Base-by-base conservation (phyloP, 2,797 vertebrate species). In the Labroides dimidiatus region DNA sequence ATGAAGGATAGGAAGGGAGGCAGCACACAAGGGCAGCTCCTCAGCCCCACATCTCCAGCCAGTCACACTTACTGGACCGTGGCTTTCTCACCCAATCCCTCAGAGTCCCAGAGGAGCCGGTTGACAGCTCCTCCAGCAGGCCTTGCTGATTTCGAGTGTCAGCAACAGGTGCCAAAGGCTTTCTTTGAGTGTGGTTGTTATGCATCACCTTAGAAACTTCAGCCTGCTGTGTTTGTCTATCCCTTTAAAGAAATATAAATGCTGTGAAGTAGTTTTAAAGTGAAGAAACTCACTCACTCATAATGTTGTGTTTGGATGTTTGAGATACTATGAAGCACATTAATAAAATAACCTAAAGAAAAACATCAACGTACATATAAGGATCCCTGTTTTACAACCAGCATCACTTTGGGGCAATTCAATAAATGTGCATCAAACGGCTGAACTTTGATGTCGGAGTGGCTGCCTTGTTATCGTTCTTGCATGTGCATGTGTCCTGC, bases 21-120 rank as follows among this genome's bases (percentile, higher is more conserved):
- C 53, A 55, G 69, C 44, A 11, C 30, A 71, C 55, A 65, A 77
- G 66, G 47, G 72, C 72, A 69, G 67, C 68, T 72, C 78, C 55
- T 24, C 86, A 80, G 66, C 63, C 65, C 69, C 69, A 37, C 70
- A 51, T 84, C 84, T 89, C 72, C 77, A 72, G 72, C 75, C 77
- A 70, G 84, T 90, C 83, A 90, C 83, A 90, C 74, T 81, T 81
- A 81, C 70, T 69, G 72, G 84, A 88, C 84, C 78, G n/a, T 87
- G 64, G 70, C 80, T 69, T 49, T 69, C 84, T 75, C 81, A 84
- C 84, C 75, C 77, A 78, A 87, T 89, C 71, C 84, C 54, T 83
- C 87, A 82, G 68, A 53, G 63, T 84, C 83, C 75, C 81, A 33
- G 44, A 70, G 81, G 81, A 81, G 64, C 24, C 39, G 1, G 56